Percentiles rank a stretch among this genome's conserved stretches.
These are phyloP conservation scores for Sebastes hubbsi DNA, from an alignment of 2,797 vertebrate species.

Conservation along the genomic window DNA sequence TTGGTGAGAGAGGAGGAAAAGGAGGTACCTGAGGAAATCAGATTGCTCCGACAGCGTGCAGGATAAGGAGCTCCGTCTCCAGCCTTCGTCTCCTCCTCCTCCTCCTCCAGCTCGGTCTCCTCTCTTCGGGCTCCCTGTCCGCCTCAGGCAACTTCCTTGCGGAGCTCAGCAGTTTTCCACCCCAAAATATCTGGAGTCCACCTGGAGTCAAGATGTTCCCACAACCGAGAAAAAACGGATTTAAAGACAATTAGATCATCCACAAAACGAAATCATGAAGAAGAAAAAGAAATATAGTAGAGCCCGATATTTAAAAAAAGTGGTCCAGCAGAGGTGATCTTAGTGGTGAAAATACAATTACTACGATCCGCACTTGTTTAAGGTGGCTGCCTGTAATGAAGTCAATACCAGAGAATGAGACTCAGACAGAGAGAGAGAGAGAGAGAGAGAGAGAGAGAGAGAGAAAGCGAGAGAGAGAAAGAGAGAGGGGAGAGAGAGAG, in stretches of 20 bases:
- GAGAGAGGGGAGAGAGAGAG: too few species aligned
- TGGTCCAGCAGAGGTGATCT: conserved; percentile 12
- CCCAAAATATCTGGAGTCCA: conserved; percentile 27
- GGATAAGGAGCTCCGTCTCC: conserved; percentile 37
- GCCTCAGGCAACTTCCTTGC: conserved; percentile 80
- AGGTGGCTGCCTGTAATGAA: conserved; percentile 60
- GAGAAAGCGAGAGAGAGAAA: rapidly evolving
- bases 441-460: background rate
- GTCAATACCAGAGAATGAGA: conserved; percentile 63
- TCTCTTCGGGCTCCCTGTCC: conserved; percentile 46
- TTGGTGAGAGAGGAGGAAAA: background rate
- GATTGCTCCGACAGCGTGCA: conserved; percentile 28
- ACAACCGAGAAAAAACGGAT: conserved; percentile 12
- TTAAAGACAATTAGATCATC: conserved; percentile 33
- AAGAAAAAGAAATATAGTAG: background rate
- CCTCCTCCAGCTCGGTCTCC: conserved; percentile 3
- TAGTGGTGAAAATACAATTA: conserved; percentile 11
- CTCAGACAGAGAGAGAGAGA: conserved; percentile 3
- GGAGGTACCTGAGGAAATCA: conserved; percentile 52
- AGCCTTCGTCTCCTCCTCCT: conserved; percentile 30
- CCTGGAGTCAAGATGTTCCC: conserved; percentile 3
- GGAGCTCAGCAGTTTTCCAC: conserved; percentile 76
- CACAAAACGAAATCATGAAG: background rate
- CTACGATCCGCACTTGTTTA: conserved; percentile 52
- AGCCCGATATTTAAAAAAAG: conserved; percentile 17